Evolutionary conservation across 23 tunicate genomes (phyloP), one percentile per base, ranked within the genome.

Genomic region (Halocynthia roretzi): DNA sequence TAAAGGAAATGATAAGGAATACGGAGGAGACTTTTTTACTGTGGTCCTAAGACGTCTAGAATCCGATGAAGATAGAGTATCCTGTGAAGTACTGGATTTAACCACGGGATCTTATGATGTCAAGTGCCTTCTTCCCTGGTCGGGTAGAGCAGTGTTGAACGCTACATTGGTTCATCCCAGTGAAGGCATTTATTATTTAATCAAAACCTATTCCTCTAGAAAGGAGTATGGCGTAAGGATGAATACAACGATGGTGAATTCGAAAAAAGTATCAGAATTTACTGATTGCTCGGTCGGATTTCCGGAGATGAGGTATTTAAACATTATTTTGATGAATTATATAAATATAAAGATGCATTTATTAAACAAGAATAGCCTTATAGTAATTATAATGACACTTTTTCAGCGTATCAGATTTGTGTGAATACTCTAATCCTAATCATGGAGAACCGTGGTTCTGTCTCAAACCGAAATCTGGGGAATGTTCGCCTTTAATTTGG

Each of bases 11-110:
- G 60, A 12, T 22, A 77, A 84, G 50, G 11, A 8, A 44, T 77
- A 79, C 55, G 88, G 88, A 11, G 88, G 88, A 55, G 88, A 84
- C 52, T 84, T 57, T 61, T 84, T 80, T 19, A 51, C 77, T 6
- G 88, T 83, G 8, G 56, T 71, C 8, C 48, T 84, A 53, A 14
- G 78, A 56, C 63, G 53, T 14, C 19, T 44, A 12, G 53, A 44
- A 23, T 7, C 15, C 8, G 19, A 23, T 54, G 65, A 53, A 8
- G 90, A 79, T 80, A 84, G 84, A 19, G 68, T 80, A 18, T 75
- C 84, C 15, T 80, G 84, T 48, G 18, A 18, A 21, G 72, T 85
- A 12, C 54, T 10, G 7, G 90, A 85, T 73, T 52, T 80, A 20
- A 66, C 50, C 17, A 62, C 80, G 50, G 90, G 90, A 10, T 18